phyloP scores from a whole-genome alignment of 2,888 invertebrate genomes.

The Druceiella hillmani region DNA sequence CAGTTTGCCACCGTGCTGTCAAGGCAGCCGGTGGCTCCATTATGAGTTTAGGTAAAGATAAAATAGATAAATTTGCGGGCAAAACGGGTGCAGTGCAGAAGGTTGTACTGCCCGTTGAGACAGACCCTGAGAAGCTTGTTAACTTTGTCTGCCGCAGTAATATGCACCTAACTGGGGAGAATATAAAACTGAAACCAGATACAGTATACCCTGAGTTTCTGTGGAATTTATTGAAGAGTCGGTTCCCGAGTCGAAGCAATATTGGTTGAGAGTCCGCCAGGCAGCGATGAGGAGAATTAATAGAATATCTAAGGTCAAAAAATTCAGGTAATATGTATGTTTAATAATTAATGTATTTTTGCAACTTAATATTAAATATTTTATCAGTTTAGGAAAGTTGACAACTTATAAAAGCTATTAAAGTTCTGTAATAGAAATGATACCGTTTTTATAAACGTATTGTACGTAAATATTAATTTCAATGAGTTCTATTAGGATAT shows the following conservation, averaged over 20 bases:
- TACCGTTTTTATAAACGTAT: too few relatives aligned
- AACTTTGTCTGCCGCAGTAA: slow-evolving; percentile 83
- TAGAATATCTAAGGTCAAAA: too few relatives aligned
- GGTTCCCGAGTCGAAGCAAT: slow-evolving; percentile 72
- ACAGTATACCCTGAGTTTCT: slow-evolving; percentile 91
- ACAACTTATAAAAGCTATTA: too few relatives aligned
- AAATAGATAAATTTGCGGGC: slow-evolving; percentile 57
- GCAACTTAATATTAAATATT: too few relatives aligned
- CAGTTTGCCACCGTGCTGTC: too few relatives aligned
- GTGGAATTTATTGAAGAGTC: slow-evolving; percentile 76
- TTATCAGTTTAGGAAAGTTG: too few relatives aligned
- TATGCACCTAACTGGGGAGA: slow-evolving; percentile 72
- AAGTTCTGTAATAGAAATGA: too few relatives aligned
- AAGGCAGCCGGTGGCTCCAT: too few relatives aligned
- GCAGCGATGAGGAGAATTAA: slow-evolving; percentile 61
- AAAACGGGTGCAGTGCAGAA: slow-evolving; percentile 64
- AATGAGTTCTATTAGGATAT: too few relatives aligned
- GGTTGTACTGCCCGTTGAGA: slow-evolving; percentile 75
- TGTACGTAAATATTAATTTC: too few relatives aligned
- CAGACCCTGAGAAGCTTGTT: slow-evolving; percentile 70
- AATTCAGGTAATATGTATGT: too few relatives aligned
- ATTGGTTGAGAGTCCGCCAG: slow-evolving; percentile 72
- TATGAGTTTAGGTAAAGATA: slow-evolving; percentile 51
- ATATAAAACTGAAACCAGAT: slow-evolving; percentile 72
- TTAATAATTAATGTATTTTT: too few relatives aligned